A percentile compares a stretch with the other conserved stretches of the same genome.
Conservation (phyloP, 2,113 vertebrate species). For the Chelonoidis abingdonii region DNA sequence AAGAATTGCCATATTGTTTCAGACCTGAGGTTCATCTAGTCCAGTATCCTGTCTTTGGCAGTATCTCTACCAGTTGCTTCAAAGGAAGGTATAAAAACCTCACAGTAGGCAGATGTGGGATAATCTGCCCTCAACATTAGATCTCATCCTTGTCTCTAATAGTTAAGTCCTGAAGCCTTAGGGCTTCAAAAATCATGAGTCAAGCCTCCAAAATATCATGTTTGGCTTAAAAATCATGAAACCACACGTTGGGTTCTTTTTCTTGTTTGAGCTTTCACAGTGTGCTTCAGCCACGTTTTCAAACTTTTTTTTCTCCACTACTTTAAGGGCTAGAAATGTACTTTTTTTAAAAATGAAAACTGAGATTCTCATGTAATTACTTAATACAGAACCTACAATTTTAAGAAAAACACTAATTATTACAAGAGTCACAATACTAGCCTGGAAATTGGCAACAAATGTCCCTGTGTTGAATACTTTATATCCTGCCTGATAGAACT, state of each 20-base stretch:
- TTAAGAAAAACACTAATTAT: neutral
- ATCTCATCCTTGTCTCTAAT: neutral
- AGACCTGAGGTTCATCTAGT: neutral
- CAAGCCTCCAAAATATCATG: neutral
- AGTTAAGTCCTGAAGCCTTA: neutral
- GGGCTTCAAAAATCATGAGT: neutral
- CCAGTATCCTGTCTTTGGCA: neutral
- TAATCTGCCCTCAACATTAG: neutral
- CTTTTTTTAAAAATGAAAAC: neutral
- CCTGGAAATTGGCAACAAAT: neutral
- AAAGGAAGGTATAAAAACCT: neutral
- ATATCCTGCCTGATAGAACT: neutral
- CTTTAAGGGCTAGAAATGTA: neutral
- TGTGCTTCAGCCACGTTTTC: neutral
- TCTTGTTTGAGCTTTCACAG: neutral
- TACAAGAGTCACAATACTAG: neutral
- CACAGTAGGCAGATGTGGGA: neutral
- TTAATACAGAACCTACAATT: neutral
- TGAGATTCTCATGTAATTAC: neutral
- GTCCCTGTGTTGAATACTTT: neutral
- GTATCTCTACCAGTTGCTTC: neutral
- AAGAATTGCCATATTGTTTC: neutral
- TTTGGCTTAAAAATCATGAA: neutral
- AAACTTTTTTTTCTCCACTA: neutral
- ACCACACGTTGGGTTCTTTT: neutral